These are phyloP conservation scores for Rachycentron canadum DNA, from an alignment of 2,797 vertebrate species.

Conservation along the genomic window DNA sequence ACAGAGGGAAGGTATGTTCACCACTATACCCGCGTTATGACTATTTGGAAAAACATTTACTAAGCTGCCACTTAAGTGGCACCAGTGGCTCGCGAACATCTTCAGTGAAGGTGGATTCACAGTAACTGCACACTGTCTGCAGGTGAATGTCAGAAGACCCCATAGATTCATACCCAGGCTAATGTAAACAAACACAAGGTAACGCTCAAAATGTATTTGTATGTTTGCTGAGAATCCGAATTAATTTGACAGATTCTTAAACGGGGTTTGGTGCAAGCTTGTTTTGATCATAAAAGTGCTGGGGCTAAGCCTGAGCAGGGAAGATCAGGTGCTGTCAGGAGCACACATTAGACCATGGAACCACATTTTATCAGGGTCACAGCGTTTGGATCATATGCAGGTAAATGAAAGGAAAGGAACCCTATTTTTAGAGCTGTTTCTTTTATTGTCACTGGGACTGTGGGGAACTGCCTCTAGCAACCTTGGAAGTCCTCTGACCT, in stretches of 20 bases:
- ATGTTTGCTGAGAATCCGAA: no score
- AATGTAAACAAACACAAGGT: neutral
- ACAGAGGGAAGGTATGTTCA: slow-evolving; percentile 90
- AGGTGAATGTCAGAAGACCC: neutral
- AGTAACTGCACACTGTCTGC: neutral
- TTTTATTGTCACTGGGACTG: neutral
- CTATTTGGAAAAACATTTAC: neutral
- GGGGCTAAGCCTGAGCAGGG: no score
- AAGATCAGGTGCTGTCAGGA: neutral
- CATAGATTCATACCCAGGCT: neutral
- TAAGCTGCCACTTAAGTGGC: neutral
- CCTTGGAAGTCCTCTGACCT: no score
- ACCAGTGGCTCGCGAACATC: neutral
- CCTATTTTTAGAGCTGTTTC: neutral
- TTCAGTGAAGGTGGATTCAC: neutral
- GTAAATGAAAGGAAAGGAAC: neutral
- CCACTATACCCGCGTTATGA: neutral
- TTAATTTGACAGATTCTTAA: neutral
- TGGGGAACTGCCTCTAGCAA: neutral
- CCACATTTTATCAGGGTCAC: neutral
- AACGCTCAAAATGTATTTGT: no score
- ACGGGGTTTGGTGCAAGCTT: neutral
- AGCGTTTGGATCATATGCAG: neutral
- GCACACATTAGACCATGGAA: neutral
- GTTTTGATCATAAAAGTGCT: neutral